A percentile compares a stretch with the other conserved stretches of the same genome.
Evolutionary conservation across 2,797 vertebrate species (phyloP).

Genomic region (Melanotaenia maccullochi): DNA sequence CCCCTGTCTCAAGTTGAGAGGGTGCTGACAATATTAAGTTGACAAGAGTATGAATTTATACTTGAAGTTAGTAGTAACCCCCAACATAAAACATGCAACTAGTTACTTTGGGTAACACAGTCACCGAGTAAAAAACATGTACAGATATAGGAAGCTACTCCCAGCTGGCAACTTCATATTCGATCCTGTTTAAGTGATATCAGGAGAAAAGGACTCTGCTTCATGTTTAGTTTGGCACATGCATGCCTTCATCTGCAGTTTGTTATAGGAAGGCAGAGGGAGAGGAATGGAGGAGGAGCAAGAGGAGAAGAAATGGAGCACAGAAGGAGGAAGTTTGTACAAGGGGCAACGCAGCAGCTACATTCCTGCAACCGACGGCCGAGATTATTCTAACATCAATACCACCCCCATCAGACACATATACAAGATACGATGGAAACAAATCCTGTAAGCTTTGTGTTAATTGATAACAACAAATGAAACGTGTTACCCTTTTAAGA

Average conservation of each 20-base stretch:
- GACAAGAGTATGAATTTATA: background rate
- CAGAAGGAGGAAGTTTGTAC: slow-evolving; percentile 68
- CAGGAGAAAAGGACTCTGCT: slow-evolving; percentile 23
- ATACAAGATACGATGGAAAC: slow-evolving; percentile 6
- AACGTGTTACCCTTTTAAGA: background rate
- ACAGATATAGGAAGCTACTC: background rate
- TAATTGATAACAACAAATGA: background rate
- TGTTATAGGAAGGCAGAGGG: slow-evolving; percentile 63
- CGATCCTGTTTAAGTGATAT: background rate
- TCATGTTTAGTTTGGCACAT: slow-evolving; percentile 75
- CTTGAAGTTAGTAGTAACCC: background rate
- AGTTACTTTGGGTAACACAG: background rate
- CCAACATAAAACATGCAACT: background rate
- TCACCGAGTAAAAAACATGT: background rate
- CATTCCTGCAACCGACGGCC: slow-evolving; percentile 54
- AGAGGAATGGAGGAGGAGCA: slow-evolving; percentile 28
- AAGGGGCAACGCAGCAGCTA: slow-evolving; percentile 51
- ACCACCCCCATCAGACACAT: slow-evolving; percentile 29
- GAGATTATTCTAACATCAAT: slow-evolving; percentile 29
- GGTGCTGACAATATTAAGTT: background rate
- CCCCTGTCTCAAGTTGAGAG: background rate
- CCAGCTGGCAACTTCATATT: slow-evolving; percentile 2
- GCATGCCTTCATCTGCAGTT: slow-evolving; percentile 64
- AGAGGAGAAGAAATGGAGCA: slow-evolving; percentile 20
- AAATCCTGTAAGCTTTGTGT: background rate